These are phyloP conservation scores for Lagopus leucura DNA, from an alignment of 2,113 vertebrate genomes.

Conservation along the genomic window DNA sequence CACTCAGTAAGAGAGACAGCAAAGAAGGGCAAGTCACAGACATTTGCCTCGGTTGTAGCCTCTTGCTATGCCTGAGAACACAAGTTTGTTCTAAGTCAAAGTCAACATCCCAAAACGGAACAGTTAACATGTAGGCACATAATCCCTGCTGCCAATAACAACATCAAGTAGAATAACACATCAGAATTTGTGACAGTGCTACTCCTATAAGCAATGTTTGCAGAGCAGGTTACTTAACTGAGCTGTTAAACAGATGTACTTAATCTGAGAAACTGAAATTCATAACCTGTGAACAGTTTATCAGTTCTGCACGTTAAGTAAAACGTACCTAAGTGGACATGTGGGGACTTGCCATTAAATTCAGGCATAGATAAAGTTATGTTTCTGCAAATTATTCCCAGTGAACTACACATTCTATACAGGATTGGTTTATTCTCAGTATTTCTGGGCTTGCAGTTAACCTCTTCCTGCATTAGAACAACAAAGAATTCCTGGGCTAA, in stretches of 20 bases:
- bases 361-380: not conserved
- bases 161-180: not conserved
- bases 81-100: not conserved
- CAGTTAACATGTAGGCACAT: not conserved
- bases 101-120: not conserved
- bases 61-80: not conserved
- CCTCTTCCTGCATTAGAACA: not conserved
- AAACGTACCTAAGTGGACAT: not conserved
- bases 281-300: not conserved
- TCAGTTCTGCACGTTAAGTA: not conserved
- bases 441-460: not conserved
- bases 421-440: not conserved
- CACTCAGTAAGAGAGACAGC: not conserved
- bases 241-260: not conserved
- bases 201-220: not conserved
- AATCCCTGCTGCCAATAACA: not conserved
- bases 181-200: not conserved
- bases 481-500: not conserved
- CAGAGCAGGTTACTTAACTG: not conserved
- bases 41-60: not conserved
- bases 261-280: not conserved
- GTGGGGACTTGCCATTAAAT: not conserved
- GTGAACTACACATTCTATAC: not conserved
- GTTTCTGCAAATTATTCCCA: not conserved
- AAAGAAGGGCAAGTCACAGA: not conserved